A percentile compares a stretch with the other conserved stretches of the same genome.
Evolutionary conservation across 2,113 vertebrate genomes (phyloP).

Genomic region (Corythornis madagascariensis): DNA sequence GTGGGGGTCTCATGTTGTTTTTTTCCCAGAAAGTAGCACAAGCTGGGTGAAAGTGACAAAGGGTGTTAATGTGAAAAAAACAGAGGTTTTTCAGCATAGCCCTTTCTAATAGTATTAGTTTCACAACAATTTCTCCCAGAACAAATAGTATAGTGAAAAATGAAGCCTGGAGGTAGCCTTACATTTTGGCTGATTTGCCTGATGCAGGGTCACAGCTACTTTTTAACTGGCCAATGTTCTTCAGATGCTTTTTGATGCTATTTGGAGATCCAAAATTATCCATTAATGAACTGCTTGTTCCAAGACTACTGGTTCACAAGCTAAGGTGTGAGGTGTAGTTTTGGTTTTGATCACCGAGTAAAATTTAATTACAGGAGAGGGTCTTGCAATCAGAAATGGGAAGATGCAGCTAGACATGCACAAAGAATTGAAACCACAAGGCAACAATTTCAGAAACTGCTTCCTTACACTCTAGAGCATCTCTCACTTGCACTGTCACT

Average conservation of each 20-base stretch:
- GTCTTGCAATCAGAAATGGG: neutral
- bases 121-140: neutral
- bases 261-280: neutral
- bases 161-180: neutral
- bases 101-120: neutral
- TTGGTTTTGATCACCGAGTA: neutral
- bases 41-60: neutral
- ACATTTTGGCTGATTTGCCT: neutral
- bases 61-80: neutral
- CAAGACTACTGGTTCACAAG: neutral
- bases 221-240: neutral
- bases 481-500: neutral
- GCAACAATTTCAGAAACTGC: neutral
- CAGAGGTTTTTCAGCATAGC: neutral
- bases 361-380: neutral
- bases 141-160: neutral
- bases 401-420: neutral
- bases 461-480: neutral
- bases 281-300: neutral
- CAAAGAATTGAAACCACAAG: neutral
- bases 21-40: neutral
- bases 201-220: neutral
- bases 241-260: neutral
- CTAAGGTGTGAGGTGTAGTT: neutral
- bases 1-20: neutral